A percentile compares a stretch with the other conserved stretches of the same genome.
Conservation (phyloP, 2,113 vertebrate genomes). For the Lasiurus cinereus region DNA sequence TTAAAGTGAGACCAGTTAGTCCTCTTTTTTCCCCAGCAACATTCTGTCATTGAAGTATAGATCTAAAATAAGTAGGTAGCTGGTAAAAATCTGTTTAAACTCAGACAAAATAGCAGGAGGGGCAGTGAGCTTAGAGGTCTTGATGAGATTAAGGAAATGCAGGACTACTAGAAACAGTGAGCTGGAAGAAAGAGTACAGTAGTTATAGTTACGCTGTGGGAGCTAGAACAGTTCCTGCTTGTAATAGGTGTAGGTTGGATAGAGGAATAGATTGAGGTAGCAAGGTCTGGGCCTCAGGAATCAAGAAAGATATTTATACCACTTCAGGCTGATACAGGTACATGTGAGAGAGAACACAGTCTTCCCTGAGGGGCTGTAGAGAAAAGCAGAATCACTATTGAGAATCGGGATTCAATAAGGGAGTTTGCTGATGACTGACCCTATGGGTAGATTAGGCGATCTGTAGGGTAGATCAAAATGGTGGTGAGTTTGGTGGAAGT, state of each 20-base stretch:
- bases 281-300: neutral
- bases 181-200: neutral
- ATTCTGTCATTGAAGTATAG: neutral
- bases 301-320: neutral
- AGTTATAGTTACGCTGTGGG: no score
- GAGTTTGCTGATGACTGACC: neutral
- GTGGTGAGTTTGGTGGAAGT: neutral
- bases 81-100: neutral
- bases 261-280: neutral
- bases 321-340: neutral
- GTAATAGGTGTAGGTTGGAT: neutral
- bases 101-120: neutral
- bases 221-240: neutral
- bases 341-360: neutral
- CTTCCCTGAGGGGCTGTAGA: neutral
- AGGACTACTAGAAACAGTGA: neutral
- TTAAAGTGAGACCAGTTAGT: neutral
- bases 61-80: neutral
- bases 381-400: neutral
- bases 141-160: neutral
- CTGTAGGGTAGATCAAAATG: no score
- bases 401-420: no score
- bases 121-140: fast-evolving
- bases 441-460: neutral
- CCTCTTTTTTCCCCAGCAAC: no score